Percentiles rank a stretch among this genome's conserved stretches.
Evolutionary conservation across 2,888 invertebrate genomes (phyloP).

Genomic region (Andrena marginata): DNA sequence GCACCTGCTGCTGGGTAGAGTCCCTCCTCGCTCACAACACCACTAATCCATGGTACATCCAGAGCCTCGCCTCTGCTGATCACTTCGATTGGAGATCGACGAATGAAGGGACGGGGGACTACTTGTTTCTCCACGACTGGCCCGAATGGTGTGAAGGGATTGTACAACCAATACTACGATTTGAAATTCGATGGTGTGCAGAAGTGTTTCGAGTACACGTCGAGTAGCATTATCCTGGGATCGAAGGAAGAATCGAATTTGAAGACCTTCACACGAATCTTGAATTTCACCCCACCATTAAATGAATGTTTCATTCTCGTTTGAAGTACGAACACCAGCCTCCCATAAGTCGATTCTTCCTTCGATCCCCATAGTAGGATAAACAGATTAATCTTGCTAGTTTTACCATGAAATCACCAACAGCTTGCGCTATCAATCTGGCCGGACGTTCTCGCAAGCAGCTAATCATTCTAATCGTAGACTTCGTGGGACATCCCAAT

Average conservation of each 20-base stretch:
- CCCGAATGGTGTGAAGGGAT: conserved; percentile 90
- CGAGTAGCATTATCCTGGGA: not conserved
- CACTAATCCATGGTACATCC: conserved; percentile 89
- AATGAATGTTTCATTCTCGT: too few species aligned
- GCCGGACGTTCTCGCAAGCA: conserved; percentile 16
- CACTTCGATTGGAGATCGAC: conserved; percentile 88
- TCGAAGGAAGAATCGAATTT: not conserved
- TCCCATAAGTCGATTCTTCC: not conserved
- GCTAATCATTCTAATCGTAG: not conserved
- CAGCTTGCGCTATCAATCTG: not conserved
- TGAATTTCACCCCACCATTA: too few species aligned
- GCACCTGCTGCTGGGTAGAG: conserved; percentile 88
- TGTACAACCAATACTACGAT: conserved; percentile 82
- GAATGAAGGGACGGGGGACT: conserved; percentile 87
- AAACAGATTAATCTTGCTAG: not conserved
- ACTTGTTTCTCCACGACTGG: conserved; percentile 88
- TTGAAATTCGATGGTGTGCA: not conserved
- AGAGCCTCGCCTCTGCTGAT: conserved; percentile 87
- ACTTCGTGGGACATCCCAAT: conserved; percentile 4
- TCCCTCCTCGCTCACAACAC: conserved; percentile 89
- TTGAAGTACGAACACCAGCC: too few species aligned
- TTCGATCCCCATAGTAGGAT: not conserved
- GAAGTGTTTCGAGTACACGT: not conserved
- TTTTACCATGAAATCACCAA: conserved; percentile 12
- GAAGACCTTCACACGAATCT: not conserved